Evolutionary conservation across 2,797 vertebrate species (phyloP), one percentile per base, ranked within the genome.

Genomic region (Alca torda): DNA sequence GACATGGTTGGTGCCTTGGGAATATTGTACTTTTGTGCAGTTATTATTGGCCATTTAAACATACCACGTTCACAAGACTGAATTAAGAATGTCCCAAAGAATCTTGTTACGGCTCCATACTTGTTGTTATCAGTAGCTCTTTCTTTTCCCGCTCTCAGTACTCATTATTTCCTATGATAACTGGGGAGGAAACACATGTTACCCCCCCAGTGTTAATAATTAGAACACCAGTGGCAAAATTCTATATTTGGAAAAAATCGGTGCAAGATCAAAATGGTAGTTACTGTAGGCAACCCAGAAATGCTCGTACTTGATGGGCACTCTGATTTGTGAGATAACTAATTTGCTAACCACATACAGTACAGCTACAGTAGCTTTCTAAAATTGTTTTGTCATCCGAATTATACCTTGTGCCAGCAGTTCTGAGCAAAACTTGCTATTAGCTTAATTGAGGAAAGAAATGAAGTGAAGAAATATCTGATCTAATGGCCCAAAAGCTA

Each of bases 371-470:
- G 51, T 63, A 91, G 77, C 87, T 70, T 59, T 45, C 72, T 80
- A 53, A 89, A 95, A 85, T 70, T 93, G 70, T 93, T 96, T 96
- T 96, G 95, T 96, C 89, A 83, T 77, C 18, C 4, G 92, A 96
- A 96, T 95, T 94, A 73, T 61, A 92, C 48, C 74, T 93, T 60
- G 20, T 91, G 78, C 84, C 72, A 87, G 81, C 48, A 70, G 57
- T 82, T 95, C 92, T 68, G 87, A 91, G 92, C 64, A 87, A 90
- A 96, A 95, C 93, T 95, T 91, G 59, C 60, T 93, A 96, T 97
- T 96, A 96, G 13, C 53, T 85, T 96, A 95, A 96, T 92, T 96
- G 89, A 77, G 31, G 35, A 76, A 89, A 90, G 60, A 92, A 87
- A 65, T 45, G 1, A 79, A 78, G 39, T 78, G 61, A 28, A 56